Evolutionary conservation across 2,797 vertebrate species (phyloP), one percentile per base, ranked within the genome.

Genomic region (Hypotaenidia philippensis): DNA sequence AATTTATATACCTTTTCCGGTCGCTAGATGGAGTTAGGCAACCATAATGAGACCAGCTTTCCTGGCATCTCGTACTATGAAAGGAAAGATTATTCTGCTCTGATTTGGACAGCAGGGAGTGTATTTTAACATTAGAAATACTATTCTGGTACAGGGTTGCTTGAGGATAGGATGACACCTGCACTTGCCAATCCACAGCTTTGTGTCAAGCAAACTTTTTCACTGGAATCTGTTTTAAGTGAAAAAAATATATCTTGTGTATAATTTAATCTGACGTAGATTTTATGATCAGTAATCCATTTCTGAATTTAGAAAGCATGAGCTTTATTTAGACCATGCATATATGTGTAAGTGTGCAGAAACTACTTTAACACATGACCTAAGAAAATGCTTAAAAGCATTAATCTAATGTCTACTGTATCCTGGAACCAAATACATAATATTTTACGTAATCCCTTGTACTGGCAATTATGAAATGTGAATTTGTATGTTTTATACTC

Each of bases 11-110:
- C 47, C 13, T 83, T 66, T 89, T 91, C 45, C 82, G 18, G 47
- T 82, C 96, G 89, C 93, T 96, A 97, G 97, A 80, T 96, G 96
- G 96, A 89, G 89, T 40, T 75, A 97, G 91, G 92, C 52, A 93
- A 78, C 94, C 83, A 40, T 57, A 53, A 57, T 53, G 91, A 94
- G 11, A 27, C 9, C 61, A 60, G 27, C 4, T 83, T 87, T 91
- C 20, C 50, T 16, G n/a, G 26, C 4, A 0, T 56, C 40, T 91
- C 56, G 23, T 75, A 17, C 36, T 60, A 5, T 31, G 44, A 90
- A 66, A 85, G 23, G 44, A 59, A 74, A 85, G 7, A 63, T 89
- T 49, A 61, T 82, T 82, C 74, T 75, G 38, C 61, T 13, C 31
- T 83, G 38, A 50, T 89, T 79, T 89, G 32, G 40, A 87, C 71